Base-by-base conservation (phyloP, 2,113 vertebrate genomes). In the Haliaeetus leucogaster region DNA sequence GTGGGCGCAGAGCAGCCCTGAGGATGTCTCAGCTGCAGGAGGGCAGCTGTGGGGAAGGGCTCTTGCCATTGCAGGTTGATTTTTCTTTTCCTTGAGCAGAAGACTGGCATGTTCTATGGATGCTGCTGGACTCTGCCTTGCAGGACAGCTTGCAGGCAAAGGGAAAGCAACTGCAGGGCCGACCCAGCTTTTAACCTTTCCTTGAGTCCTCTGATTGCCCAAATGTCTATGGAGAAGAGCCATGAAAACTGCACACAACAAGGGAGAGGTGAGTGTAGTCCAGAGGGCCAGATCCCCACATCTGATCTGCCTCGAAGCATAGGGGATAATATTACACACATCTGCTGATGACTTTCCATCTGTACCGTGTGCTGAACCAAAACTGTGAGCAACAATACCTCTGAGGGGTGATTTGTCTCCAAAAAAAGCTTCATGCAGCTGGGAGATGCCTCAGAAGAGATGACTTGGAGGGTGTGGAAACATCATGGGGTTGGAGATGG, bases 171-270 rank as follows among this genome's bases (percentile, higher is more conserved):
- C 66, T 82, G 84, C 45, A 73, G 66, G 58, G 73, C 38, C 91
- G 73, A 93, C 66, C 70, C 38, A 66, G 58, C 91, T 93, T 93
- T 97, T 96, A 91, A 91, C 89, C 78, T 93, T 94, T 89, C 25
- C 53, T 55, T 0, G 7, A 77, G 91, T 93, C 62, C 82, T 90
- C 53, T 34, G 86, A 91, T 83, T 93, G 36, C 5, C 91, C 93
- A 94, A 81, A 95, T 85, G 82, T 91, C 87, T 85, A 91, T 73
- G 40, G 89, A 92, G 86, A 78, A 90, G 80, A 91, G 71, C 58
- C 36, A 3, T 84, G 73, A 67, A 65, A 87, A 32, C 40, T 52
- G 68, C n/a, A 47, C 14, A 30, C 9, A 61, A 29, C 11, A 61
- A 89, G 73, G 53, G 55, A 2, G 5, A 50, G 25, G 42, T 0